phyloP scores from a whole-genome alignment of 2,113 vertebrate genomes.

The Brachypteracias leptosomus region DNA sequence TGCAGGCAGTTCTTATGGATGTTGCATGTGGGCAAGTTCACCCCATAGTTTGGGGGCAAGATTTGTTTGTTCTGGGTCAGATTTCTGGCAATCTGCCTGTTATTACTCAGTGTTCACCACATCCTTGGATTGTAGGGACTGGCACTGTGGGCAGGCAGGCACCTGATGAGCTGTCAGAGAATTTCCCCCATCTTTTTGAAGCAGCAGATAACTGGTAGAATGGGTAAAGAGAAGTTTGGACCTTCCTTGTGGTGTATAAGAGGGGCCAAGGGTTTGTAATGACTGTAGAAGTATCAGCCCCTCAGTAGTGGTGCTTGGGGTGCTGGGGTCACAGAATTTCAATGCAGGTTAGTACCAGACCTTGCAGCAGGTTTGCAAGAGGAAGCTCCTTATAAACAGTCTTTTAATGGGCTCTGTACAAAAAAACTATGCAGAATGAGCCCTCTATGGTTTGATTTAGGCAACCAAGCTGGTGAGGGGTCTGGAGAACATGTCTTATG shows the following conservation, averaged over 20 bases:
- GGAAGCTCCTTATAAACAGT: not conserved
- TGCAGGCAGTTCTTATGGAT: not conserved
- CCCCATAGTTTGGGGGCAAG: not conserved
- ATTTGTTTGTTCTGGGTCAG: not conserved
- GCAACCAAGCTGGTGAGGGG: too few species aligned
- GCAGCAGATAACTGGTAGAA: not conserved
- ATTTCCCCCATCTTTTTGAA: not conserved
- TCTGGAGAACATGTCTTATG: too few species aligned
- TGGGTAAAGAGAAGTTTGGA: not conserved
- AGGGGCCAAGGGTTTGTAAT: not conserved
- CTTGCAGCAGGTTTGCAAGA: not conserved
- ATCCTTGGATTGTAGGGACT: not conserved
- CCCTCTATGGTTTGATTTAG: not conserved
- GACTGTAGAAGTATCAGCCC: rapidly evolving
- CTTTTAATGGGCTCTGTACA: not conserved
- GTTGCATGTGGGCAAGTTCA: not conserved
- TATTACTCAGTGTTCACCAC: not conserved
- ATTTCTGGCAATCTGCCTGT: not conserved
- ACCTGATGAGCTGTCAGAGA: not conserved
- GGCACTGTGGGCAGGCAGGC: not conserved
- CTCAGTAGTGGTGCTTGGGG: not conserved
- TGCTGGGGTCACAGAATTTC: not conserved
- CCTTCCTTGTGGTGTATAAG: not conserved
- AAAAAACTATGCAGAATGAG: not conserved
- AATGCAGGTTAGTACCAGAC: not conserved